Conservation (phyloP, 2,113 vertebrate genomes). For the Tangachromis dhanisi region DNA sequence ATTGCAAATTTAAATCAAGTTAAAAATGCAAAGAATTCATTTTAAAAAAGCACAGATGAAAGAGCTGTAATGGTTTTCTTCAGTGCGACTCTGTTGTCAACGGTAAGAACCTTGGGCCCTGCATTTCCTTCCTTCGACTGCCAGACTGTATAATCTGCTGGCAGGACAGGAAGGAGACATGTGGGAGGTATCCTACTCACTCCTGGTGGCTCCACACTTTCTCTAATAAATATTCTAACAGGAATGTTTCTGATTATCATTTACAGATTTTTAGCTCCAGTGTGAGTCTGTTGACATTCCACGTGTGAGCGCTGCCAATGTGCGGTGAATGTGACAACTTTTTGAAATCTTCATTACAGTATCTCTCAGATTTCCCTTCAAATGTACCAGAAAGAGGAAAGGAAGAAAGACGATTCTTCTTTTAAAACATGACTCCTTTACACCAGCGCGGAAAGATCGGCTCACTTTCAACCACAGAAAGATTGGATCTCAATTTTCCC, state of each 20-base stretch:
- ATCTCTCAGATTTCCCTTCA: not conserved
- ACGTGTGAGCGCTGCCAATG: not conserved
- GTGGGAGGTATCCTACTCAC: not conserved
- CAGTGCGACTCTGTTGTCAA: not conserved
- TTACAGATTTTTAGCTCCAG: not conserved
- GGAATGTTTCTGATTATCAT: not conserved
- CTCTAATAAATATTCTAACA: not conserved
- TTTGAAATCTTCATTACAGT: not conserved
- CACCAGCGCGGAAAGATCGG: not conserved
- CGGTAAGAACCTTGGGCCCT: not conserved
- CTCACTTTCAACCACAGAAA: constrained; percentile 21
- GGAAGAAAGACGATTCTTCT: not conserved
- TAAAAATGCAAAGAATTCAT: not conserved
- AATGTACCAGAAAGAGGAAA: not conserved
- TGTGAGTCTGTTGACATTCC: not conserved
- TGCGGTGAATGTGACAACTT: not conserved
- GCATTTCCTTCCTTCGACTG: not conserved
- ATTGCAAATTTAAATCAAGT: not conserved
- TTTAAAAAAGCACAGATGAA: not conserved
- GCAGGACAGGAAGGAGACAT: not conserved
- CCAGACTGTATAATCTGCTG: not conserved
- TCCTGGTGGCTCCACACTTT: not conserved
- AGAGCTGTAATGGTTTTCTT: not conserved
- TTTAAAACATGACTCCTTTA: not conserved
- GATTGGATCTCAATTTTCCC: constrained; percentile 3